phyloP scores from a whole-genome alignment of 2,113 vertebrate genomes.

The Cyanoramphus novaezelandiae region DNA sequence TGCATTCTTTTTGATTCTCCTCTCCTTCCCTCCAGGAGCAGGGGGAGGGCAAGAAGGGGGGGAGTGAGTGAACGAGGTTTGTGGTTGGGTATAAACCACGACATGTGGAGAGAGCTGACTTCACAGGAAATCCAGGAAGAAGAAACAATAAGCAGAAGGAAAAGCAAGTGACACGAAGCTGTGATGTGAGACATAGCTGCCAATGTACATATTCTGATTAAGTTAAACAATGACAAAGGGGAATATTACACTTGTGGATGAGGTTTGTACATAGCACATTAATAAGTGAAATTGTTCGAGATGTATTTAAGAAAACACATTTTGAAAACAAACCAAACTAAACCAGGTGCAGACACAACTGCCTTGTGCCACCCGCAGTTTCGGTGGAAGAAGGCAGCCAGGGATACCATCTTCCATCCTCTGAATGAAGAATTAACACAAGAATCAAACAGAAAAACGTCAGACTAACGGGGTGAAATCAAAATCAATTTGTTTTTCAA shows the following conservation, averaged over 20 bases:
- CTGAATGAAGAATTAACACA: not conserved
- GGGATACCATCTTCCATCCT: not conserved
- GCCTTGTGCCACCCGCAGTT: not conserved
- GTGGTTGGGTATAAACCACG: too few relatives aligned
- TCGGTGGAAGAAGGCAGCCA: not conserved
- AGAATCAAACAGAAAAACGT: not conserved
- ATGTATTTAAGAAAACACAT: not conserved
- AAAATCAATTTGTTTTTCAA: not conserved
- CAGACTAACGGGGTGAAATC: not conserved
- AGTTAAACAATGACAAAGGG: not conserved
- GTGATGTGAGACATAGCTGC: not conserved
- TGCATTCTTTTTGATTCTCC: too few relatives aligned
- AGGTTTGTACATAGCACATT: not conserved
- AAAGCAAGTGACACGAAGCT: not conserved
- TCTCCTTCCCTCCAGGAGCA: too few relatives aligned
- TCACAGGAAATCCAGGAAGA: conserved; percentile 8
- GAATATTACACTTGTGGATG: not conserved
- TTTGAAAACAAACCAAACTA: too few relatives aligned
- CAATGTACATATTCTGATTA: not conserved
- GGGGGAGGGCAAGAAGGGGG: too few relatives aligned
- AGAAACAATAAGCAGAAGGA: conserved; percentile 22
- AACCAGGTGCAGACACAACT: not conserved
- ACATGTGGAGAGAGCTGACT: not conserved
- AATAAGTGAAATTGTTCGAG: not conserved
- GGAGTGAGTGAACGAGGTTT: too few relatives aligned